These are phyloP conservation scores for Callionymus lyra DNA, from an alignment of 2,113 vertebrate species.

Conservation along the genomic window DNA sequence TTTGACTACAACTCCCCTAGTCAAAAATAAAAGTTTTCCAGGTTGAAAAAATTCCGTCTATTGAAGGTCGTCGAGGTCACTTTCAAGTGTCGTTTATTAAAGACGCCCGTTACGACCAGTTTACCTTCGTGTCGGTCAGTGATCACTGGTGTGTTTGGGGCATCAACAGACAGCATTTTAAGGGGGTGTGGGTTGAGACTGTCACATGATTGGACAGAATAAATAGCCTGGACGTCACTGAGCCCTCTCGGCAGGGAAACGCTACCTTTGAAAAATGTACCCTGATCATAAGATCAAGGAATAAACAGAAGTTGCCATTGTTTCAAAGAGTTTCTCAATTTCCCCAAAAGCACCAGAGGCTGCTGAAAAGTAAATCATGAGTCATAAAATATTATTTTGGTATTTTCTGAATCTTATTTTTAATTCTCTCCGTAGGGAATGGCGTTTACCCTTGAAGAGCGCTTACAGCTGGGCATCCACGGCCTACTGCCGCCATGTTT, in stretches of 20 bases:
- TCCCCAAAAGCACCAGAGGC: not conserved
- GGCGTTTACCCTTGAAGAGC: slow-evolving; percentile 93
- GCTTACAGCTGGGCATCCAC: slow-evolving; percentile 90
- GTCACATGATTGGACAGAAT: slow-evolving; percentile 60
- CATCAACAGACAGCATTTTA: slow-evolving; percentile 9
- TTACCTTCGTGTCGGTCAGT: not conserved
- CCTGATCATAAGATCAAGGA: too few species aligned
- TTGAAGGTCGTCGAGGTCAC: too few species aligned
- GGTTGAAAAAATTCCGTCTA: too few species aligned
- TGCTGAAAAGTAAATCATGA: not conserved
- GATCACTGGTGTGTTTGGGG: slow-evolving; percentile 3
- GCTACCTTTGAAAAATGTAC: too few species aligned
- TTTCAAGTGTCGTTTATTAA: not conserved
- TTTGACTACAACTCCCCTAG: not conserved
- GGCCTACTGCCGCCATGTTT: slow-evolving; percentile 94
- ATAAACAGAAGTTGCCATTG: not conserved
- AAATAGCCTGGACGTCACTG: slow-evolving; percentile 59
- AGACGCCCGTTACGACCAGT: not conserved
- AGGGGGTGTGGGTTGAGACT: slow-evolving; percentile 52
- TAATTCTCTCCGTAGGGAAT: slow-evolving; percentile 74
- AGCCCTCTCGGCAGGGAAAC: slow-evolving; percentile 5
- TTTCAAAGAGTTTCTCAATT: not conserved
- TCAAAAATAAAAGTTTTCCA: too few species aligned
- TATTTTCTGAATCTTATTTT: not conserved
- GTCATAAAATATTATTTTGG: not conserved